Evolutionary conservation across 2,888 invertebrate genomes (phyloP), one percentile per base, ranked within the genome.

Genomic region (Drosophila formosana): DNA sequence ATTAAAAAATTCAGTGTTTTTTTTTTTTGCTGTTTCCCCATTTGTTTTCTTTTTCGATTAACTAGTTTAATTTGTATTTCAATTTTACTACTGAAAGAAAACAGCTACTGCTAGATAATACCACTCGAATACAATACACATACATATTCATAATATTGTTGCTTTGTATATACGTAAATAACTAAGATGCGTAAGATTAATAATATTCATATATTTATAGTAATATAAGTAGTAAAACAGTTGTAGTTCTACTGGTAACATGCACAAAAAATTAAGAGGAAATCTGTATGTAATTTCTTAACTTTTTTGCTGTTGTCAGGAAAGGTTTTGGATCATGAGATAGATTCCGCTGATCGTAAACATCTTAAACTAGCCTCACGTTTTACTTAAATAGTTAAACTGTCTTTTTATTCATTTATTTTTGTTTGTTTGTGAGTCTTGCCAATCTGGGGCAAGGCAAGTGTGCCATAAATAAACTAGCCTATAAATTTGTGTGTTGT

Each of bases 11-110:
- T 85, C 43, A 57, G 39, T 57, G 75, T 68, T 47, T 66, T 49
- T 39, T 37, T 52, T 49, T 39, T 1, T 52, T 50, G 51, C 49
- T 32, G 46, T 53, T 60, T 72, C 60, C 64, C 45, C 61, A 28
- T 55, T 66, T 41, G 39, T 45, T 68, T 28, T 52, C 47, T 50
- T 47, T 73, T 62, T 66, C 45, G 88, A 83, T 86, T 83, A 80
- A 78, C 87, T 88, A 86, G 78, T 53, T 74, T 83, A 71, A 75
- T 55, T 84, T 70, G 46, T 70, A 55, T 78, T 85, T 66, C 41
- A 83, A 83, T 83, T 83, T 86, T 58, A 78, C 83, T 83, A 88
- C 89, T 78, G 73, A 83, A 76, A 74, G 66, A 80, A 88, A 78
- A 83, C 68, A 69, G 65, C 68, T 76, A 63, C 61, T 67, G 72